Percentiles rank a stretch among this genome's conserved stretches.
Conservation (phyloP, 2,113 vertebrate species). For the Cyphomyrus plagiostoma region DNA sequence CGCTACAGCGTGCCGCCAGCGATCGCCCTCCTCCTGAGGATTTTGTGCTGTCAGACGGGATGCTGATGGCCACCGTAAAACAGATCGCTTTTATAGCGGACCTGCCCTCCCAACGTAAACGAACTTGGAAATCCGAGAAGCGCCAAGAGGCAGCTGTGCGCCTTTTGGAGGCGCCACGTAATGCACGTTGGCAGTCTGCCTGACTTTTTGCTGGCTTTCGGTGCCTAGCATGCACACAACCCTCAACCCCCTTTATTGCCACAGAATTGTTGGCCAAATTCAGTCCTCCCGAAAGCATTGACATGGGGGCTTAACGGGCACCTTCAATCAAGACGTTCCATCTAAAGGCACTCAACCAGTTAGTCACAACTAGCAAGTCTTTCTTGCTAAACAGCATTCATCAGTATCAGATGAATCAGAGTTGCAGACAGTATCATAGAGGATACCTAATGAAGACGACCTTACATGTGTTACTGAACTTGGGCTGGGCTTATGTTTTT, state of each 20-base stretch:
- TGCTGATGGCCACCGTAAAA: neutral
- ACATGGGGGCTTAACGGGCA: neutral
- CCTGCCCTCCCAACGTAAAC: conserved; percentile 7
- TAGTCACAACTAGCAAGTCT: neutral
- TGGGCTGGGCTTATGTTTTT: neutral
- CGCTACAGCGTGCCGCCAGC: neutral
- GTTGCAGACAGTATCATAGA: neutral
- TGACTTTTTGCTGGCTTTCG: neutral
- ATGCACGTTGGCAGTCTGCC: neutral
- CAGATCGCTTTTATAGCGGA: conserved; percentile 22
- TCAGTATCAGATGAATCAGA: no score
- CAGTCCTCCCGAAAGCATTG: neutral
- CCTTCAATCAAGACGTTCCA: neutral
- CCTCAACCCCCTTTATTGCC: neutral
- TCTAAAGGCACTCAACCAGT: neutral
- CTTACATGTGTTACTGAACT: neutral
- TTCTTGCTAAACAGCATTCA: neutral
- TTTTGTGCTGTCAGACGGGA: neutral
- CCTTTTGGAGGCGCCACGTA: neutral
- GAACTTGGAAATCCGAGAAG: conserved; percentile 21
- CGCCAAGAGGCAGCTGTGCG: neutral
- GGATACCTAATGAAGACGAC: neutral
- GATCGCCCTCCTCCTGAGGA: neutral
- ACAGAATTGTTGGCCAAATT: neutral
- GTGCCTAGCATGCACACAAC: neutral